Evolutionary conservation across 2,888 invertebrate species (phyloP).

Genomic region (Xestia xanthographa): DNA sequence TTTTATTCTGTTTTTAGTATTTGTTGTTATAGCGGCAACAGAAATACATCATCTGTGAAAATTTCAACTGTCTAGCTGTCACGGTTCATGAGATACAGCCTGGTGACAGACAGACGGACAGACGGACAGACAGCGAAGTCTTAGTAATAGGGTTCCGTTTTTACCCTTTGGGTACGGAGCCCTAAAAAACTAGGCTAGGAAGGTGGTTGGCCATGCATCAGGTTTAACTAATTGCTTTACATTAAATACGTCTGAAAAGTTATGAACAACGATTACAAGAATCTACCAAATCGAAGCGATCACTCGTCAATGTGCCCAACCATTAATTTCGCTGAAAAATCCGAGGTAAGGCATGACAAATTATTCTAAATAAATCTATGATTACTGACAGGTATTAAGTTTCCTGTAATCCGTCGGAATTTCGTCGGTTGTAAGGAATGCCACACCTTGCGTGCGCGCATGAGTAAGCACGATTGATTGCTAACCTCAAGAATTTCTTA

Average conservation of each 20-base stretch:
- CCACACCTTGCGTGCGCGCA: slow-evolving; percentile 35
- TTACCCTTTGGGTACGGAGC: no score
- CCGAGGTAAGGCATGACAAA: not conserved
- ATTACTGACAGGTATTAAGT: slow-evolving; percentile 32
- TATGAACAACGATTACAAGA: not conserved
- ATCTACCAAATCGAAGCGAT: slow-evolving; percentile 11
- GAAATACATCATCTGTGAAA: no score
- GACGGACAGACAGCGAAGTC: no score
- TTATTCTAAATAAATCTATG: slow-evolving; percentile 10
- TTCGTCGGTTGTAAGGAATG: slow-evolving; percentile 30
- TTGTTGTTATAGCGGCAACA: no score
- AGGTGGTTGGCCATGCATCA: not conserved
- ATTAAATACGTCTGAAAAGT: not conserved
- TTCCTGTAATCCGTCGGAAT: slow-evolving; percentile 42
- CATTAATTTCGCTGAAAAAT: not conserved
- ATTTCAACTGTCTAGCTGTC: no score
- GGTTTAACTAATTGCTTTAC: not conserved
- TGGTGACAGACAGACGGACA: no score
- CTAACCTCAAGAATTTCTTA: slow-evolving; percentile 8
- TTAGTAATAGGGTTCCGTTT: no score
- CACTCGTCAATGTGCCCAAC: slow-evolving; percentile 14
- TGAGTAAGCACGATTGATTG: slow-evolving; percentile 39
- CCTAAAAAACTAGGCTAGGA: not conserved
- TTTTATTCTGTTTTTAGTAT: no score
- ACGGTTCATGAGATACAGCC: no score